Percentiles rank a stretch among this genome's conserved stretches.
phyloP scores from a whole-genome alignment of 92 coral and sea anemone genomes.

The Parazoanthus atlanticus region DNA sequence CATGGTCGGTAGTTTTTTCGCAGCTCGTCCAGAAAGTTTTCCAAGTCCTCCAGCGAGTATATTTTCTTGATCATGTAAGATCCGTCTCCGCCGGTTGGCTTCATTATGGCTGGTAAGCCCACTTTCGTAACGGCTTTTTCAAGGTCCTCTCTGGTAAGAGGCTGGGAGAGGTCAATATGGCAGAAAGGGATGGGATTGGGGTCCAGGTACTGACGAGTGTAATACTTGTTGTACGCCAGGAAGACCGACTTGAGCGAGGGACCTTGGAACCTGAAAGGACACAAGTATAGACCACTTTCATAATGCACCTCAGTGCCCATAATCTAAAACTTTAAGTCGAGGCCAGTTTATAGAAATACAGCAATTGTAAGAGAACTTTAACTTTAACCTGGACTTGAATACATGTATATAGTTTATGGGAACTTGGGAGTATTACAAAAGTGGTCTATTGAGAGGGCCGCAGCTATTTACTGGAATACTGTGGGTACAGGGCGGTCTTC shows the following conservation, averaged over 20 bases:
- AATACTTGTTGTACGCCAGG: background rate
- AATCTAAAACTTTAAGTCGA: background rate
- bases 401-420: too few species aligned
- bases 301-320: too few species aligned
- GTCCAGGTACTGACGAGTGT: constrained; percentile 5
- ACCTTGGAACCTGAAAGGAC: background rate
- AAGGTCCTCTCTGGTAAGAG: background rate
- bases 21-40: background rate
- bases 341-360: too few species aligned
- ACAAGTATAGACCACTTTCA: too few species aligned
- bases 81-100: background rate
- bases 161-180: background rate
- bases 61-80: background rate
- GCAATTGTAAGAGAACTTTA: too few species aligned
- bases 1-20: background rate
- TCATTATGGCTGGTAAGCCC: background rate
- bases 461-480: too few species aligned
- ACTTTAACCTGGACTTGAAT: too few species aligned
- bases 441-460: too few species aligned
- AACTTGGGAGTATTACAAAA: too few species aligned
- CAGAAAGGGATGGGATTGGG: background rate
- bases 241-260: background rate
- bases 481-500: too few species aligned
- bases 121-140: background rate
- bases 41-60: background rate